Base-by-base conservation (phyloP, 2,113 vertebrate genomes). In the Osmerus mordax region DNA sequence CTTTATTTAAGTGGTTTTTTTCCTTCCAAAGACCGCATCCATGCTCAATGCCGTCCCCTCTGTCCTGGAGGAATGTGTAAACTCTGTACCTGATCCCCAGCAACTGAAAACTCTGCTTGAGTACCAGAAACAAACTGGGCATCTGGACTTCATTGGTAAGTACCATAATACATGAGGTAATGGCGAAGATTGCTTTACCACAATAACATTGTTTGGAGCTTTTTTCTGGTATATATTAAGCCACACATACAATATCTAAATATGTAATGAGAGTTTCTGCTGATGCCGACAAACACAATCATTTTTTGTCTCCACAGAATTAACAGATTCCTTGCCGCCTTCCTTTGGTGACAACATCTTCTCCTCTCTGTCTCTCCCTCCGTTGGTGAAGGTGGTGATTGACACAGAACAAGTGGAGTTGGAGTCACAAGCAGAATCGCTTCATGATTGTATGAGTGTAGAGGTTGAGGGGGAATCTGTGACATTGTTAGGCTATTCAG, bases 321-420 rank as follows among this genome's bases (percentile, higher is more conserved):
- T 88, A 36, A 61, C 77, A 58, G 88, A 84, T 23, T 72, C 64
- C 72, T 75, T 88, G 51, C 84, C 87, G 0, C 82, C 87, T 0
- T 88, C 88, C 32, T 86, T 88, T n/a, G 90, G 88, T 23, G 90
- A 91, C 41, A 89, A 87, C 84, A 90, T 91, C 80, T 84, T 91
- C 0, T 91, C 90, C 0, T 89, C 90, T 0, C 69, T 91, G 67
- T 88, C 89, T 8, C 86, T 88, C 28, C 88, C 87, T 47, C 87
- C 88, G 66, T 79, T 89, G 69, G 87, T 90, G 78, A 90, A 87
- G 66, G 85, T 90, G 0, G 81, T 88, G 5, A 88, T 89, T 0
- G 67, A 87, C 3, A 62, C 77, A 0, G 83, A 88, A 6, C 82
- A 88, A 29, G 69, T 88, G 0, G 76, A 84, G 61, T 2, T 88